Base-by-base conservation (phyloP, 2,888 invertebrate genomes). In the Camptogramma bilineatum region DNA sequence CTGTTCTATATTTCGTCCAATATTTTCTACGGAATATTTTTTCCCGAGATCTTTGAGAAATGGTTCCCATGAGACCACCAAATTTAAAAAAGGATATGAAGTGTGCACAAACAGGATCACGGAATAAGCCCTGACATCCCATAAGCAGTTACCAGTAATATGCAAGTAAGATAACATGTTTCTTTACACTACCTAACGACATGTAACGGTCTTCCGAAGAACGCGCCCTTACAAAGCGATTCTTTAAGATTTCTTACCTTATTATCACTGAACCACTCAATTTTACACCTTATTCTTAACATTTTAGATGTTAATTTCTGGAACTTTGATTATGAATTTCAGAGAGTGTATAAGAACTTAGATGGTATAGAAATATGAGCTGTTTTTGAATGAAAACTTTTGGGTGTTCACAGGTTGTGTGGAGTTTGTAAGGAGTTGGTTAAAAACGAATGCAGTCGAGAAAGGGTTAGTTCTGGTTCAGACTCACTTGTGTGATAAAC, bases 381-480 rank as follows among this genome's bases (percentile, higher is more conserved):
- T 2, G 70, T 28, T 64, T 62, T 74, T 10, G 31, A 50, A 55
- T 54, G 16, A 28, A 3, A 5, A 18, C 52, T 65, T 65, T 46
- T 16, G 16, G 64, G 10, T 59, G 72, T 68, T 73, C 68, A 68
- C 55, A 48, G 44, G 64, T 77, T 73, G 34, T 72, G 64, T 62
- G 83, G 80, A 82, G 21, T 21, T 21, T 21, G 2, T 21, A 21
- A 21, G 21, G 28, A 81, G 77, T 87, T 87, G 78, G 91, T 91
- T 91, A 87, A 91, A 90, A 90, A 83, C 83, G 86, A 88, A 88
- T 87, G 90, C 89, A 88, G 79, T 78, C 79, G 83, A 82, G 83
- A 86, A 87, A 85, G 88, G 87, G 86, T 83, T 83, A 81, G 82
- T 82, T 81, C 74, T 50, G 64, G 82, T 81, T 81, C 74, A 52